Percentiles rank a stretch among this genome's conserved stretches.
Evolutionary conservation across 2,888 invertebrate species (phyloP).

Genomic region (Sphecodes monilicornis): DNA sequence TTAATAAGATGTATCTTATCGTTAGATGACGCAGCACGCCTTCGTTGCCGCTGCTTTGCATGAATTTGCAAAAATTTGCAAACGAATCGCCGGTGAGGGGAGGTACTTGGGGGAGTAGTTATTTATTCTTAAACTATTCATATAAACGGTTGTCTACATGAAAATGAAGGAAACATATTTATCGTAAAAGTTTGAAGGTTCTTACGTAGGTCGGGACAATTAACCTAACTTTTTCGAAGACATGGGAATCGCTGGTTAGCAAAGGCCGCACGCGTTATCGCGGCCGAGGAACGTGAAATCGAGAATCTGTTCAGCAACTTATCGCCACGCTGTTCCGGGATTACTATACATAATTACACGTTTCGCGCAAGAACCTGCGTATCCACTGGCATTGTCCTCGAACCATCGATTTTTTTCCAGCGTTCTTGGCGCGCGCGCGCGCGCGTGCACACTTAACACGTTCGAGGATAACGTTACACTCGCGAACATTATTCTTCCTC

Average conservation of each 20-base stretch:
- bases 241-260: rapidly evolving
- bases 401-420: background rate
- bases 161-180: background rate
- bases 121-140: background rate
- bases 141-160: background rate
- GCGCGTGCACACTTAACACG: too few relatives aligned
- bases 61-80: background rate
- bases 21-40: background rate
- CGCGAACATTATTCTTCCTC: too few relatives aligned
- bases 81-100: too few relatives aligned
- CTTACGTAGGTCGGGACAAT: background rate
- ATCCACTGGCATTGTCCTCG: background rate
- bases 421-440: too few relatives aligned
- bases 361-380: background rate
- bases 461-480: too few relatives aligned
- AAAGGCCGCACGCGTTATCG: background rate
- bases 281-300: background rate
- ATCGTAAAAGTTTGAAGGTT: background rate
- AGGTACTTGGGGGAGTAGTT: too few relatives aligned
- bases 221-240: background rate
- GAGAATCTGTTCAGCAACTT: background rate
- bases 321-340: background rate
- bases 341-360: slow-evolving; percentile 1
- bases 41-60: background rate
- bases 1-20: background rate